Evolutionary conservation across 1,140 invertebrate species (phyloP).

Genomic region (Drosophila serrata): DNA sequence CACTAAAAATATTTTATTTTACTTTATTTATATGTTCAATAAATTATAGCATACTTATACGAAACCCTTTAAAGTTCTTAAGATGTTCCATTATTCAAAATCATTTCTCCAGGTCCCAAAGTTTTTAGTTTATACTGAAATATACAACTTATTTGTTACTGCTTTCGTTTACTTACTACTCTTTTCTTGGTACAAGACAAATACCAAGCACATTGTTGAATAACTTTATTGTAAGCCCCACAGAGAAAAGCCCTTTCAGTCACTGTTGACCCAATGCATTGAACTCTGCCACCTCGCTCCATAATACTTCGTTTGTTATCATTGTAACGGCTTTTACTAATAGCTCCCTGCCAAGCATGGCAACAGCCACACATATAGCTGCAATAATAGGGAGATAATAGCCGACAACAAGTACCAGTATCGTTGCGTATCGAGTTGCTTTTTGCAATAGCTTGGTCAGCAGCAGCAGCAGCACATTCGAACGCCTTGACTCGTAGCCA

Average conservation of each 20-base stretch:
- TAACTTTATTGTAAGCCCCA: conserved; percentile 32
- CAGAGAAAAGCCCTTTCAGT: conserved; percentile 8
- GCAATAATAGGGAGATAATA: conserved; percentile 40
- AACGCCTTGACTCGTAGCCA: conserved; percentile 79
- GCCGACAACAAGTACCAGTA: conserved; percentile 46
- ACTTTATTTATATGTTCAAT: neutral
- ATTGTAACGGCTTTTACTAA: conserved; percentile 71
- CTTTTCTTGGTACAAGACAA: neutral
- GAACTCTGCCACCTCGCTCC: conserved; percentile 65
- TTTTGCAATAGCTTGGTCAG: conserved; percentile 65
- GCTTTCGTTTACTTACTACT: neutral
- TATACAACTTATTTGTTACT: neutral
- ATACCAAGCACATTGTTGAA: conserved; percentile 4
- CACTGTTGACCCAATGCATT: conserved; percentile 53
- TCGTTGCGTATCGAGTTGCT: conserved; percentile 72
- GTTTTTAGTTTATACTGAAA: neutral
- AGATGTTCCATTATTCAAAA: neutral
- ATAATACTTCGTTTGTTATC: conserved; percentile 61
- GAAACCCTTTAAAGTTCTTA: neutral
- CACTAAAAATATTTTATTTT: neutral
- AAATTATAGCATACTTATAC: neutral
- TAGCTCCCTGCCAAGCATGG: conserved; percentile 40
- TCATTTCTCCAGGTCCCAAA: too few species aligned
- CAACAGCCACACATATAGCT: conserved; percentile 26
- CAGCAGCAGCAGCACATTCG: conserved; percentile 24